Evolutionary conservation across 2,797 vertebrate species (phyloP).

Genomic region (Cossypha caffra): DNA sequence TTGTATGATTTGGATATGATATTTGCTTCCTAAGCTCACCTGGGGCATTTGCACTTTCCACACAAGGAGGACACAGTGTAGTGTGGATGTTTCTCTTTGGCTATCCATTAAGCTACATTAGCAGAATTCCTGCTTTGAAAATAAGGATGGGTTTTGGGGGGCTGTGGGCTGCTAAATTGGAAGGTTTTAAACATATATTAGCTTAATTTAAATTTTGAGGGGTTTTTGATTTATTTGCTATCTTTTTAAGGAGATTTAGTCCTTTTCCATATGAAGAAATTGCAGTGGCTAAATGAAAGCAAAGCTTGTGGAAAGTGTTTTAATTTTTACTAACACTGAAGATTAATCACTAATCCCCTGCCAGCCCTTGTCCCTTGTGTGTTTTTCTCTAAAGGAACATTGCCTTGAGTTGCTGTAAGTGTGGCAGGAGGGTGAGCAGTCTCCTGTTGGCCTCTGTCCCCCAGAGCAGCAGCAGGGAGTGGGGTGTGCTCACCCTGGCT

Average conservation of each 20-base stretch:
- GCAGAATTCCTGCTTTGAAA: neutral
- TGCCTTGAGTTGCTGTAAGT: neutral
- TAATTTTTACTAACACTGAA: neutral
- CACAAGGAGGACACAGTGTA: rapidly evolving
- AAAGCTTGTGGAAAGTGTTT: neutral
- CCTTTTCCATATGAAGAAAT: neutral
- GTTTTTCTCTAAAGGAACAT: neutral
- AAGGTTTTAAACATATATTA: neutral
- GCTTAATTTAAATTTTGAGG: neutral
- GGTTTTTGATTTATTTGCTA: rapidly evolving
- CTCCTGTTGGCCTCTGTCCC: neutral
- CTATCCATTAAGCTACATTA: neutral
- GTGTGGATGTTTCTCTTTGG: neutral
- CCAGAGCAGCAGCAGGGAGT: rapidly evolving
- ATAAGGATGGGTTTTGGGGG: rapidly evolving
- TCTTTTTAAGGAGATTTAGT: neutral
- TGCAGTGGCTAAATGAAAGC: neutral
- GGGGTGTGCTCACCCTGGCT: neutral
- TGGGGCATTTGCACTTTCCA: neutral
- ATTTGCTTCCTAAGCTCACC: neutral
- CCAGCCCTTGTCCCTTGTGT: neutral
- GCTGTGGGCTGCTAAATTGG: neutral
- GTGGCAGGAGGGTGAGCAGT: neutral
- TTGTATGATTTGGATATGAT: neutral
- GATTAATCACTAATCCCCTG: neutral